A percentile compares a stretch with the other conserved stretches of the same genome.
Conservation (phyloP, 2,797 vertebrate genomes). For the Gouania willdenowi region DNA sequence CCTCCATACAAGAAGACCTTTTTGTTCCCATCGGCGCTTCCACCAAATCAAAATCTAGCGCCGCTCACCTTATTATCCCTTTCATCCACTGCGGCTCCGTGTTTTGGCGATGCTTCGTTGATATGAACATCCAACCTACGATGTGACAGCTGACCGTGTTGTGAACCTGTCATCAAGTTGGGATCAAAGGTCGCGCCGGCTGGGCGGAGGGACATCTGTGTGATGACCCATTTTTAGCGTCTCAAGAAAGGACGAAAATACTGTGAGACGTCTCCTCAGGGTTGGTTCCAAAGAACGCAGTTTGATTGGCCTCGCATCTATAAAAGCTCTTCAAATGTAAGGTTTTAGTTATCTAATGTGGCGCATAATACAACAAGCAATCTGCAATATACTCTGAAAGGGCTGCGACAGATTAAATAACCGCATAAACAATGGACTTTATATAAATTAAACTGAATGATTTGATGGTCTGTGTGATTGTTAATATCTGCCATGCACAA, state of each 20-base stretch:
- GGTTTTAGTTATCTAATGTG: background rate
- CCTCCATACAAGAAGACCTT: constrained; percentile 11
- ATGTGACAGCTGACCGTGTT: constrained; percentile 16
- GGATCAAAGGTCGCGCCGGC: constrained; percentile 6
- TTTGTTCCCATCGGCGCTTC: constrained; percentile 28
- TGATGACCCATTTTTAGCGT: constrained; percentile 19
- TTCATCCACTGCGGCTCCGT: background rate
- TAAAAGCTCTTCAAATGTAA: background rate
- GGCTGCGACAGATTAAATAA: too few species aligned
- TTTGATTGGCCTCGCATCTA: background rate
- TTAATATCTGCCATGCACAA: background rate
- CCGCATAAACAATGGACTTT: background rate
- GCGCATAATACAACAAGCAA: background rate
- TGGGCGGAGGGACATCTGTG: background rate
- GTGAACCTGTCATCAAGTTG: constrained; percentile 19
- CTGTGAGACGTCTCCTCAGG: too few species aligned
- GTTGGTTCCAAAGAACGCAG: background rate
- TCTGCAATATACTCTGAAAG: background rate
- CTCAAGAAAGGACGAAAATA: too few species aligned
- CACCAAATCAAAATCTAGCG: background rate
- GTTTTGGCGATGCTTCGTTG: background rate
- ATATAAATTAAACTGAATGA: background rate
- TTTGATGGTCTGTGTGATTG: background rate
- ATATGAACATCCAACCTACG: constrained; percentile 6
- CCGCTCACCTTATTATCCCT: background rate